Evolutionary conservation across 2,797 vertebrate species (phyloP), one percentile per base, ranked within the genome.

Genomic region (Mastacembelus armatus): DNA sequence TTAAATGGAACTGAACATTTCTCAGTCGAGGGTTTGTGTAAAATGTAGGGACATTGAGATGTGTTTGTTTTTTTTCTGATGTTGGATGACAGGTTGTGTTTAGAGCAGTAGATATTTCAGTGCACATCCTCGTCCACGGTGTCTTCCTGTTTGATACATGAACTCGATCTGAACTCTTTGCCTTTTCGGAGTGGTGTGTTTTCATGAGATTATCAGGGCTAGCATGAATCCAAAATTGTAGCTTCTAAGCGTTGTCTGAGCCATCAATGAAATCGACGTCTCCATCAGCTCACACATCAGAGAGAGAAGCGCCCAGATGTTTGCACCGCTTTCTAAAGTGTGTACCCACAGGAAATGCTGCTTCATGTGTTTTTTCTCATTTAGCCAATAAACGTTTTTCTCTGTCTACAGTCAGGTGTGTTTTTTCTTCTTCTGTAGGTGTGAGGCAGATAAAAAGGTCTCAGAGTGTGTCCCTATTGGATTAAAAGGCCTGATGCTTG

Each of bases 301-400:
- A 52, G 39, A 39, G 21, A 16, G 4, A 9, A 7, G 40, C 49
- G 16, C 22, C 21, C 33, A 30, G 24, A 64, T 24, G 50, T 39
- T 56, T 66, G 50, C 59, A 29, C 71, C 66, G 42, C 50, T 62
- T 52, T 52, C 11, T 19, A 39, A 39, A 60, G 30, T 10, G 14
- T 54, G 14, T 6, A 45, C 29, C 29, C 36, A 19, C 51, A 29
- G 62, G 52, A 66, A 32, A 60, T 65, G n/a, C 26, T 54, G 62
- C 62, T 68, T 71, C 22, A 18, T 51, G 48, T 5, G 11, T 49
- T 72, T 66, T 49, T 45, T 22, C 51, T 76, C 33, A 70, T 71
- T 81, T 81, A 75, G 70, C 42, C 67, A 91, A 90, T 92, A 91
- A 91, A 92, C 75, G 69, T 86, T 44, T 72, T n/a, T 86, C 77